Conservation (phyloP, 2,113 vertebrate genomes). For the Anarrhichthys ocellatus region DNA sequence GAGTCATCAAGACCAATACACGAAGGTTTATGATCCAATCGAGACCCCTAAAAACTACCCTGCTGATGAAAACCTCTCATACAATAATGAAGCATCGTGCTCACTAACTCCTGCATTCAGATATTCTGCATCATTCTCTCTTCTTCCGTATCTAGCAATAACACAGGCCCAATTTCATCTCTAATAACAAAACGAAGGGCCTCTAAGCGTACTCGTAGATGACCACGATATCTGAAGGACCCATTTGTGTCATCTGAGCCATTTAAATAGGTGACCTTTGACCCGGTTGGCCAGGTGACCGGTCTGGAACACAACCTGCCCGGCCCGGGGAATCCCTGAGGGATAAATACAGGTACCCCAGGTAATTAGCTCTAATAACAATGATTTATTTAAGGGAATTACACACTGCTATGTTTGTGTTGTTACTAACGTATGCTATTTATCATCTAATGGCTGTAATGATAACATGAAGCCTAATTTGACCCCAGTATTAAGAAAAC, state of each 20-base stretch:
- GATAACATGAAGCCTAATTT: slow-evolving; percentile 12
- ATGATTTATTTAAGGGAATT: slow-evolving; percentile 59
- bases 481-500: slow-evolving; percentile 16
- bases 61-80: background rate
- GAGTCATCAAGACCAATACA: background rate
- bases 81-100: background rate
- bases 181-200: slow-evolving; percentile 31
- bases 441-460: slow-evolving; percentile 34
- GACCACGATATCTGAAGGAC: slow-evolving; percentile 59
- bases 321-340: slow-evolving; percentile 46
- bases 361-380: slow-evolving; percentile 68
- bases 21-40: background rate
- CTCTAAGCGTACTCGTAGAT: slow-evolving; percentile 37
- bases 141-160: background rate
- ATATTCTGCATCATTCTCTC: background rate
- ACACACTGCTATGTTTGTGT: slow-evolving; percentile 54
- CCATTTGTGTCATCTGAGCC: slow-evolving; percentile 76
- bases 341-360: slow-evolving; percentile 53
- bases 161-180: slow-evolving; percentile 24
- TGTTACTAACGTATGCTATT: slow-evolving; percentile 31
- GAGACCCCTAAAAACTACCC: background rate
- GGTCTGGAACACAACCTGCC: slow-evolving; percentile 61
- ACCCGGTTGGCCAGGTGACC: slow-evolving; percentile 75
- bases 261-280: slow-evolving; percentile 74
- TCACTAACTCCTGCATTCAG: background rate